Base-by-base conservation (phyloP, 2,113 vertebrate species). In the Engystomops pustulosus region DNA sequence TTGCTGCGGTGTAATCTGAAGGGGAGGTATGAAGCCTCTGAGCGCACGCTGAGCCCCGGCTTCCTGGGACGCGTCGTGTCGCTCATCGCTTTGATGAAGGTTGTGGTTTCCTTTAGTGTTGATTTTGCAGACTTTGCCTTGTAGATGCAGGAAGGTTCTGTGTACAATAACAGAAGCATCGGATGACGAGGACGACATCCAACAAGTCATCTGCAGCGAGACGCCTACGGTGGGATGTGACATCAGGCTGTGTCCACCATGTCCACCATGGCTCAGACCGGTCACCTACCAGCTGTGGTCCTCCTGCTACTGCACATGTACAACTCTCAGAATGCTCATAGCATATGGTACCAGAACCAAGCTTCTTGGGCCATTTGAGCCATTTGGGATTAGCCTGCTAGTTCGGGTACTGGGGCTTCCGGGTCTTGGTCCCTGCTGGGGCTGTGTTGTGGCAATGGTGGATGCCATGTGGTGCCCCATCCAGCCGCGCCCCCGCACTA, bases 51-150 rank as follows among this genome's bases (percentile, higher is more conserved):
- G 27, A 65, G 3, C 0, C 17, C 41, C 34, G 4, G 32, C 20
- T 83, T 76, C 81, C 81, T 83, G 68, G 80, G 80, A 82, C 80
- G 12, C 36, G 14, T 71, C 67, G 32, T 68, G 11, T n/a, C 62
- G 71, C 71, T 18, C 17, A 38, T 65, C 58, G 27, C 51, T 76
- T 76, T 83, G 27, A 51, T 83, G 58, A 44, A 38, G 36, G 25
- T 11, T 76, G 58, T 15, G 71, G 71, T 67, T 83, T 83, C 55
- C 41, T 76, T 36, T 76, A 44, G 41, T 83, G 69, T n/a, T 15
- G 10, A 49, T 36, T 83, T 34, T 76, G 71, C 55, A 83, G 36
- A 49, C 23, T 83, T 83, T 62, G 25, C 25, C 72, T 83, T 45
- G 25, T 75, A 70, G 10, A 81, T 34, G 38, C 49, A 74, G 55